A percentile compares a stretch with the other conserved stretches of the same genome.
These are phyloP conservation scores for Lasioglossum lativentre DNA, from an alignment of 2,888 invertebrate genomes.

Conservation along the genomic window DNA sequence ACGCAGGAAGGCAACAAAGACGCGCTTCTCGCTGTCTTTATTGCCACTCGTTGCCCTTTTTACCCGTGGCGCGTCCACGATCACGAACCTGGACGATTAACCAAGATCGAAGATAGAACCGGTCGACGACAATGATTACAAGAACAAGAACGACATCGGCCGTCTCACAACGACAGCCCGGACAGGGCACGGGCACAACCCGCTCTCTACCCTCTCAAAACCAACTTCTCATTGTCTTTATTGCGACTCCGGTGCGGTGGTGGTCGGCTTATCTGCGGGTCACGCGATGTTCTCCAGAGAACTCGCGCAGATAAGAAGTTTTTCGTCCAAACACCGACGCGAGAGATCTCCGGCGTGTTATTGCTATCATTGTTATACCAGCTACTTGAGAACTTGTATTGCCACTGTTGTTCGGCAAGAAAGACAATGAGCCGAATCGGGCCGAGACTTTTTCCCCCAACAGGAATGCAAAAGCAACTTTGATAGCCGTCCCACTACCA, in stretches of 20 bases:
- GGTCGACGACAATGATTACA: constrained; percentile 49
- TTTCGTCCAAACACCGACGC: constrained; percentile 45
- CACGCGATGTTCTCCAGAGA: constrained; percentile 67
- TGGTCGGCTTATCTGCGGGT: constrained; percentile 64
- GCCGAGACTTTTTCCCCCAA: background rate
- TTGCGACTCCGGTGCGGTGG: constrained; percentile 38
- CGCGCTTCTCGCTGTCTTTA: constrained; percentile 59
- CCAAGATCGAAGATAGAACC: constrained; percentile 67
- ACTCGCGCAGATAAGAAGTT: constrained; percentile 60
- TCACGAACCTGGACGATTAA: constrained; percentile 68
- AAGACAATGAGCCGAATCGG: background rate
- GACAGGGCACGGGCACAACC: constrained; percentile 19
- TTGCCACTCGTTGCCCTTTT: constrained; percentile 68
- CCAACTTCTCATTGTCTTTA: constrained; percentile 63
- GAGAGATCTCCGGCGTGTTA: constrained; percentile 24
- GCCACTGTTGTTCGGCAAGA: background rate
- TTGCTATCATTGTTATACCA: constrained; percentile 30
- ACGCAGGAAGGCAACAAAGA: constrained; percentile 56
- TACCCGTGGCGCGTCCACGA: constrained; percentile 56
- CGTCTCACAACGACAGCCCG: constrained; percentile 31
- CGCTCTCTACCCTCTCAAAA: constrained; percentile 18
- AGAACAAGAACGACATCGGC: constrained; percentile 42
- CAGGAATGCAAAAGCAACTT: constrained; percentile 1
- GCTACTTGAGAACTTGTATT: constrained; percentile 42
- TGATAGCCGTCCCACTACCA: background rate